Base-by-base conservation (phyloP, 1,140 invertebrate genomes). In the Drosophila novamexicana region DNA sequence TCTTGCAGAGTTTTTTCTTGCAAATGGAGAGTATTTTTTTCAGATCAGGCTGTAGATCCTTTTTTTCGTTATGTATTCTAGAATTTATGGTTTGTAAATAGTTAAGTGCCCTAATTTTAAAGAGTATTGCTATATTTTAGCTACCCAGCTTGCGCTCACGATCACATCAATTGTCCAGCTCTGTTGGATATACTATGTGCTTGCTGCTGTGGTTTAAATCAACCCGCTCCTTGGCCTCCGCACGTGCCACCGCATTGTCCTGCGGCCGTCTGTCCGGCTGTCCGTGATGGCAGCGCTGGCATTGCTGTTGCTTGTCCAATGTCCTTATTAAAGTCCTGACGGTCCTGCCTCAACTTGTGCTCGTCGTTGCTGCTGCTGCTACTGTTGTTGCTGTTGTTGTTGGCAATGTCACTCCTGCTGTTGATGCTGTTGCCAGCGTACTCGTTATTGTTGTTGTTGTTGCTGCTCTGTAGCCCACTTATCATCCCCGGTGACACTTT, bases 401-500 rank as follows among this genome's bases (percentile, higher is more conserved):
- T 80, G 70, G 67, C 66, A 45, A 49, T 74, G 67, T 81, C 74
- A 72, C 63, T 78, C 73, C 50, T 72, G 52, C 68, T 76, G 77
- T 75, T 77, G 75, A 66, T 68, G 70, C 34, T 70, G 66, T 49
- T 79, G 69, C 62, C 62, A 54, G 66, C 69, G 54, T 62, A 61
- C 39, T 66, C 34, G 53, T 52, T 66, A 34, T 65, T 45, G 61
- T 50, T 58, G 52, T 63, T 74, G 56, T 3, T 77, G 63, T 40
- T 81, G 71, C 22, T 85, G 57, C 40, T 88, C 67, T 85, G 81
- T 73, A 84, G 90, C 83, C 90, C 90, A 91, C 90, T 91, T 91
- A 88, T 91, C 90, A 91, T 88, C 90, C 90, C 83, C 72, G 83
- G 82, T 91, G 90, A 91, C 90, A 91, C 90, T 91, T 91, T 91